phyloP scores from a whole-genome alignment of 1,140 invertebrate genomes.

The Lepidurus couesii region DNA sequence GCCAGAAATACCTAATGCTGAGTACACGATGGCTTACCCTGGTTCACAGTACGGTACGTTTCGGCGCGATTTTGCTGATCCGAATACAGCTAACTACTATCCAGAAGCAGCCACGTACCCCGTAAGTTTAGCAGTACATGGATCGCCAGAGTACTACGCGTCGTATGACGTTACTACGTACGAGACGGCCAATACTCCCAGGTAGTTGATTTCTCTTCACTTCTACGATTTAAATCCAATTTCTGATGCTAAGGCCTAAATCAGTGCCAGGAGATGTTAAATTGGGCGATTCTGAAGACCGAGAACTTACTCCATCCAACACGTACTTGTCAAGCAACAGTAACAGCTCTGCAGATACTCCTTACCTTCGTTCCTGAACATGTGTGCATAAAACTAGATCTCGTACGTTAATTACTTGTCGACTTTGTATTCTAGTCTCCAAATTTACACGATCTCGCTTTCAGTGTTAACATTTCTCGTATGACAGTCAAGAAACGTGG shows the following conservation, averaged over 20 bases:
- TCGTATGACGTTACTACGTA: neutral
- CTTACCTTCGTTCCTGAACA: conserved; percentile 18
- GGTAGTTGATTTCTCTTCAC: neutral
- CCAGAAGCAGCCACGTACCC: neutral
- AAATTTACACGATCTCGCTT: conserved; percentile 16
- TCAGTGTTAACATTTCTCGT: neutral
- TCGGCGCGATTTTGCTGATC: neutral
- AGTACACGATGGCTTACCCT: neutral
- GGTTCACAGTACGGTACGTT: neutral
- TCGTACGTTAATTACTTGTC: neutral
- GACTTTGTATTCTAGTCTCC: conserved; percentile 4
- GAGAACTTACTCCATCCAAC: neutral
- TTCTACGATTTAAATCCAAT: neutral
- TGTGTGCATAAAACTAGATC: neutral
- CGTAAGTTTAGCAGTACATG: neutral
- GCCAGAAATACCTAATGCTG: neutral
- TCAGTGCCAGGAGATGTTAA: neutral
- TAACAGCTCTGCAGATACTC: neutral
- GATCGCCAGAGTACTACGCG: neutral
- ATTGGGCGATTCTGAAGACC: neutral
- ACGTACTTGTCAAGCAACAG: neutral
- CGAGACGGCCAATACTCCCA: neutral
- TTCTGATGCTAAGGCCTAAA: neutral
- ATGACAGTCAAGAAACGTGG: neutral
- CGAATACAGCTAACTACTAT: neutral